Conservation (phyloP, 1,140 invertebrate genomes). For the Drosophila arawakana region DNA sequence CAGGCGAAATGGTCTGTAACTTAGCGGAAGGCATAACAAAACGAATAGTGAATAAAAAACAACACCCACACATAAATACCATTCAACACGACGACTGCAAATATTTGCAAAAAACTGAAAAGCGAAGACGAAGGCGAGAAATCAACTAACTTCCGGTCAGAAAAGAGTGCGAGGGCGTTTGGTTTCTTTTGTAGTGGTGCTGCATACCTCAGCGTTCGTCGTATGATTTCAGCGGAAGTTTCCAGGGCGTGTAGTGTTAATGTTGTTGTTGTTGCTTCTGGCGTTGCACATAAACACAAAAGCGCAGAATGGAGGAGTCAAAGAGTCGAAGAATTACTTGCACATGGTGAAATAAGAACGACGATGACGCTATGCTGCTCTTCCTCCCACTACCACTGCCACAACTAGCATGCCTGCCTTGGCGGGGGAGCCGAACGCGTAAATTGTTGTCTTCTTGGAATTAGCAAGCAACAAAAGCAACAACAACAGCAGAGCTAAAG, state of each 20-base stretch:
- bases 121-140: slow-evolving; percentile 39
- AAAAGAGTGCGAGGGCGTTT: slow-evolving; percentile 52
- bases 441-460: slow-evolving; percentile 80
- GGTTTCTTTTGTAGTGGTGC: slow-evolving; percentile 15
- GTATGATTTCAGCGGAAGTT: slow-evolving; percentile 67
- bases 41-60: too few relatives aligned
- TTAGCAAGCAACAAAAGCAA: slow-evolving; percentile 69
- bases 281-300: slow-evolving; percentile 49
- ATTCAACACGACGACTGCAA: slow-evolving; percentile 21
- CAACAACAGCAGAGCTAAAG: slow-evolving; percentile 30
- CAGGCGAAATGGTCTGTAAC: too few relatives aligned
- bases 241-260: slow-evolving; percentile 51
- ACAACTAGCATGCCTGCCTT: slow-evolving; percentile 39
- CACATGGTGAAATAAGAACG: slow-evolving; percentile 72
- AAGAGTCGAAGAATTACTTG: slow-evolving; percentile 60
- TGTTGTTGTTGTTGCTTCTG: slow-evolving; percentile 9
- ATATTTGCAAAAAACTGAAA: slow-evolving; percentile 54
- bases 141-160: slow-evolving; percentile 75
- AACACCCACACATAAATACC: slow-evolving; percentile 10
- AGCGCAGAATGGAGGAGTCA: slow-evolving; percentile 28
- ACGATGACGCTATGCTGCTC: slow-evolving; percentile 34
- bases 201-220: slow-evolving; percentile 68
- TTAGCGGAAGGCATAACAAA: too few relatives aligned
- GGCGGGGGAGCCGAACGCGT: slow-evolving; percentile 71
- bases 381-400: slow-evolving; percentile 6